Evolutionary conservation across 1,140 invertebrate species (phyloP), one percentile per base, ranked within the genome.

Genomic region (Papilio polytes): DNA sequence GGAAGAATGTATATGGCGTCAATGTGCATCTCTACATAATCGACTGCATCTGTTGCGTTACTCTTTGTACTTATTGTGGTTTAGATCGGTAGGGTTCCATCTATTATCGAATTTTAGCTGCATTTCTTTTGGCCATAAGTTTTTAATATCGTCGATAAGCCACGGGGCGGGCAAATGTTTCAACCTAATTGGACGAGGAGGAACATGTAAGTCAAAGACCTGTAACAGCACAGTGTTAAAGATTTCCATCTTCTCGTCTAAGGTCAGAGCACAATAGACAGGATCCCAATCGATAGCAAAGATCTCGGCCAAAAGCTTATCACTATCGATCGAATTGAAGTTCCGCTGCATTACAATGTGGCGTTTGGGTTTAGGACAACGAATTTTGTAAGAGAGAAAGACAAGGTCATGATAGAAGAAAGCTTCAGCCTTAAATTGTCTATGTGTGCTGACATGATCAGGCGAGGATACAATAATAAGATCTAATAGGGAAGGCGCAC

Each of bases 11-110:
- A 86, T 82, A 59, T 82, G 74, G 15, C 78, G 85, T 12, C 82
- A 74, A 56, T 85, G 83, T n/a, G 82, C 84, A 81, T 85, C 81
- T 26, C 82, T 85, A 36, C 82, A 77, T 41, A 83, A 48, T 74
- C 73, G 48, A 44, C 73, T 74, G 44, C 72, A 73, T 73, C 72
- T 73, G 18, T 73, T 73, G 18, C 72, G 72, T 13, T 46, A 15
- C 18, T 73, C 31, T 73, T 73, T 73, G 13, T 73, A 73, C 15
- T 41, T 41, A 20, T 31, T 31, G 72, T 18, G 31, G 9, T 56
- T 56, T 18, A 9, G 53, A 20, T 56, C 53, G 8, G 72, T 73
- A 73, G 72, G 72, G 36, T 73, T 41, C 10, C 20, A 46, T 73
- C 72, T 73, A 20, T n/a, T 44, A 73, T 74, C 9, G 56, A 73